A percentile compares a stretch with the other conserved stretches of the same genome.
These are phyloP conservation scores for Capitulum mitella DNA, from an alignment of 2,888 invertebrate species.

Conservation along the genomic window DNA sequence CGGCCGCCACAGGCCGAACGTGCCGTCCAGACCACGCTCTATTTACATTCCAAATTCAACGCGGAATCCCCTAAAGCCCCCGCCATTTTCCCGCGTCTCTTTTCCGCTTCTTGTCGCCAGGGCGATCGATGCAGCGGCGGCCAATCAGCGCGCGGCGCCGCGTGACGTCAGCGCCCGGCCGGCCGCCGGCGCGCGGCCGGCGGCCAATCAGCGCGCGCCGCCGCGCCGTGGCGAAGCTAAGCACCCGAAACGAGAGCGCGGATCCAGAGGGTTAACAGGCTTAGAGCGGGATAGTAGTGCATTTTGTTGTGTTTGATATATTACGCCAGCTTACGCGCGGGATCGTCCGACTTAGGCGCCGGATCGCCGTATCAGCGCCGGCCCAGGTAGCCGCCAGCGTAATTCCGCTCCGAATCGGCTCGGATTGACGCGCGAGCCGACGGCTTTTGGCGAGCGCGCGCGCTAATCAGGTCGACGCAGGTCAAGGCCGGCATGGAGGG, in stretches of 20 bases:
- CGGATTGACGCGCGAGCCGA: neutral
- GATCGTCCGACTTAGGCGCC: neutral
- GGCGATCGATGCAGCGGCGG: neutral
- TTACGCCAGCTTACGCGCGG: neutral
- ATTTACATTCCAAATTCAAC: slow-evolving; percentile 13
- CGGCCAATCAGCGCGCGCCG: neutral
- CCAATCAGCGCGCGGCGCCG: neutral
- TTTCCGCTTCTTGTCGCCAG: neutral
- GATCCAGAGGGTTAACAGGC: slow-evolving; percentile 19
- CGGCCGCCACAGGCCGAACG: too few species aligned
- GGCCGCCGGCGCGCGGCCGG: neutral
- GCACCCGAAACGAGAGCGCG: neutral
- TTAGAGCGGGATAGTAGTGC: slow-evolving; percentile 12
- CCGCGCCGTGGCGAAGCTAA: neutral
- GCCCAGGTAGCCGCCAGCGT: neutral
- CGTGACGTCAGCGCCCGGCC: slow-evolving; percentile 5
- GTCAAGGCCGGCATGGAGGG: neutral
- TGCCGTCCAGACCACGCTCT: neutral
- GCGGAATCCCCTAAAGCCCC: neutral
- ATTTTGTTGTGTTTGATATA: slow-evolving; percentile 24
- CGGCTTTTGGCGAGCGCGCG: neutral
- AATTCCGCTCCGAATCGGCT: neutral
- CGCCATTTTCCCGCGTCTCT: neutral
- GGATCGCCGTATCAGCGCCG: neutral
- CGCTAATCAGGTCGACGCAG: neutral